Conservation (phyloP, 1,140 invertebrate genomes). For the Scaptodrosophila lebanonensis region DNA sequence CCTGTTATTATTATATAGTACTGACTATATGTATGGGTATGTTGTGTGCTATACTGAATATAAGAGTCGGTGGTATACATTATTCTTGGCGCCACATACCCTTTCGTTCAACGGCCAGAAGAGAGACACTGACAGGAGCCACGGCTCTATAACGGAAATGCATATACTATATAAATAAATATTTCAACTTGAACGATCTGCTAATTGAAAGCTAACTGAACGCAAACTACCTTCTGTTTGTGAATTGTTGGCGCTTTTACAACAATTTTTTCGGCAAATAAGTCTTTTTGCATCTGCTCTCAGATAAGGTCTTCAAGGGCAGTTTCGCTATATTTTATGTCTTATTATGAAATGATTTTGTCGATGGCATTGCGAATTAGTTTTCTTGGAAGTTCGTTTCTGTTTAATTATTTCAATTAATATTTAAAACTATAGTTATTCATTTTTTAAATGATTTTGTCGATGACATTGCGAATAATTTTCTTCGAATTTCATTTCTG, state of each 20-base stretch:
- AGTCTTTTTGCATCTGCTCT: slow-evolving; percentile 35
- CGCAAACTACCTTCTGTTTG: slow-evolving; percentile 28
- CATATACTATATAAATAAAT: slow-evolving; percentile 33
- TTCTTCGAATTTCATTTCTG: slow-evolving; percentile 29
- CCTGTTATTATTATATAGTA: too few species aligned
- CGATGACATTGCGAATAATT: slow-evolving; percentile 19
- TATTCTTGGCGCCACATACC: slow-evolving; percentile 48
- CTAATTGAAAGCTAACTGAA: slow-evolving; percentile 33
- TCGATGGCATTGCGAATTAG: slow-evolving; percentile 17
- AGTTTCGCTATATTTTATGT: too few species aligned
- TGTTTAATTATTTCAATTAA: too few species aligned
- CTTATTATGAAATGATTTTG: slow-evolving; percentile 1
- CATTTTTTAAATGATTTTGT: slow-evolving; percentile 11
- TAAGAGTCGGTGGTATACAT: too few species aligned
- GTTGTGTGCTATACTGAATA: too few species aligned
- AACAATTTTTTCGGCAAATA: too few species aligned
- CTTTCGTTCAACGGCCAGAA: slow-evolving; percentile 10
- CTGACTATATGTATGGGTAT: too few species aligned
- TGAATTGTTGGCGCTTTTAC: slow-evolving; percentile 42
- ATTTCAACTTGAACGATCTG: slow-evolving; percentile 32
- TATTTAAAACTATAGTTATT: background rate
- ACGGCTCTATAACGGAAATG: slow-evolving; percentile 52
- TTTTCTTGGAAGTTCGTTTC: background rate
- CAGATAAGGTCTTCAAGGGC: slow-evolving; percentile 8
- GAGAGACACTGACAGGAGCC: slow-evolving; percentile 44